A percentile compares a stretch with the other conserved stretches of the same genome.
Evolutionary conservation across 2,113 vertebrate genomes (phyloP).

Genomic region (Pagrus major): DNA sequence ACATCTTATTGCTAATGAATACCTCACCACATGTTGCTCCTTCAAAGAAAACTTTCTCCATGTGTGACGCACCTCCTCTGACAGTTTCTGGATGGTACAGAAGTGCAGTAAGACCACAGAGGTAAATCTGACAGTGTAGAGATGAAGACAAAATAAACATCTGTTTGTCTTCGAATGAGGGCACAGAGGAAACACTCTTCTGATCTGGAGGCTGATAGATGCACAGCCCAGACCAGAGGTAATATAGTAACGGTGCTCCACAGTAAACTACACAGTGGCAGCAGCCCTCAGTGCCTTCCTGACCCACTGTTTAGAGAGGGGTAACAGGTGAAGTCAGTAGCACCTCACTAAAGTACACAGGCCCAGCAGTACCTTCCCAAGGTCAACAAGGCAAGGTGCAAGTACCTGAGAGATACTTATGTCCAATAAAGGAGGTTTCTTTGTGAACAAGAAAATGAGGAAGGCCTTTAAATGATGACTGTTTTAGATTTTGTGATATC

Average conservation of each 20-base stretch:
- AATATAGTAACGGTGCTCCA: conserved; percentile 32
- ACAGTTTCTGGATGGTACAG: conserved; percentile 26
- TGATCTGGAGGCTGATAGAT: conserved; percentile 32
- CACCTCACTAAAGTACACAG: conserved; percentile 48
- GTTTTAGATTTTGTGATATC: background rate
- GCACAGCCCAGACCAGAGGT: conserved; percentile 35
- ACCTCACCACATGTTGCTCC: conserved; percentile 60
- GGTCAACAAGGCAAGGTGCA: conserved; percentile 31
- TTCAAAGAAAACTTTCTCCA: conserved; percentile 47
- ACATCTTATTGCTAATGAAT: conserved; percentile 66
- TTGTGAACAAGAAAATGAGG: background rate
- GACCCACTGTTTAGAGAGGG: conserved; percentile 48
- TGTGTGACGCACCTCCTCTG: conserved; percentile 14
- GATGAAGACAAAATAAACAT: conserved; percentile 39
- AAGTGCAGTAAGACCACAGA: background rate
- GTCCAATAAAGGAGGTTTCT: background rate
- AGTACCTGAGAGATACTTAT: conserved; percentile 1
- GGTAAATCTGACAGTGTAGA: conserved; percentile 29
- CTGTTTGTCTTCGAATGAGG: conserved; percentile 7
- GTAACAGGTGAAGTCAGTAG: conserved; percentile 58
- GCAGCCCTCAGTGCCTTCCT: conserved; percentile 32
- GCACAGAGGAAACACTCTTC: conserved; percentile 10
- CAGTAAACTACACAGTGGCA: conserved; percentile 42
- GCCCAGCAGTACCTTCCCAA: conserved; percentile 15
- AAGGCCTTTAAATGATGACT: background rate